Conservation (phyloP, 2,797 vertebrate species). For the Pagetopsis macropterus region DNA sequence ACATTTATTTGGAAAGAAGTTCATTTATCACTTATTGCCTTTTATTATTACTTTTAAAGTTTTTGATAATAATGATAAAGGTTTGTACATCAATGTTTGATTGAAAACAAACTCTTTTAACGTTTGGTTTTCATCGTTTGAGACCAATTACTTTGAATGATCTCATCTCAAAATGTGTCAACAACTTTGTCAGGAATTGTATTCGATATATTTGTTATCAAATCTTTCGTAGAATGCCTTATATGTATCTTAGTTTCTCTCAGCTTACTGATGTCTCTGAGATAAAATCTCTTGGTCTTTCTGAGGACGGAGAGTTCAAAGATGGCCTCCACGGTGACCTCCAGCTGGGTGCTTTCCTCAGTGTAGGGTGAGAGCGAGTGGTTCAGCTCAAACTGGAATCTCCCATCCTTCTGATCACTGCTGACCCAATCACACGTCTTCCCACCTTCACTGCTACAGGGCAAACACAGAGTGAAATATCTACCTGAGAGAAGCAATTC, state of each 20-base stretch:
- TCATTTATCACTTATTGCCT: background rate
- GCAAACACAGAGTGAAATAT: background rate
- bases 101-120: background rate
- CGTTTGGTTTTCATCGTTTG: background rate
- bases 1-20: too few species aligned
- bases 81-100: too few species aligned
- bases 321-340: constrained; percentile 77
- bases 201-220: background rate
- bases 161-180: background rate
- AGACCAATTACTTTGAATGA: background rate
- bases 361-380: constrained; percentile 72
- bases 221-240: constrained; percentile 10
- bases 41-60: too few species aligned
- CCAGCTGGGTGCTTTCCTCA: constrained; percentile 76
- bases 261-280: constrained; percentile 79
- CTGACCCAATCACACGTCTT: constrained; percentile 63
- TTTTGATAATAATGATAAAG: too few species aligned
- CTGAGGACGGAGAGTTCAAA: constrained; percentile 16
- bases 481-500: background rate
- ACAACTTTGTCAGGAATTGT: background rate
- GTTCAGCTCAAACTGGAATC: constrained; percentile 66
- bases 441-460: constrained; percentile 52
- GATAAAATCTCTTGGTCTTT: constrained; percentile 71
- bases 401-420: constrained; percentile 4
- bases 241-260: constrained; percentile 8